Evolutionary conservation across 1,140 invertebrate genomes (phyloP), one percentile per base, ranked within the genome.

Genomic region (Drosophila truncata): DNA sequence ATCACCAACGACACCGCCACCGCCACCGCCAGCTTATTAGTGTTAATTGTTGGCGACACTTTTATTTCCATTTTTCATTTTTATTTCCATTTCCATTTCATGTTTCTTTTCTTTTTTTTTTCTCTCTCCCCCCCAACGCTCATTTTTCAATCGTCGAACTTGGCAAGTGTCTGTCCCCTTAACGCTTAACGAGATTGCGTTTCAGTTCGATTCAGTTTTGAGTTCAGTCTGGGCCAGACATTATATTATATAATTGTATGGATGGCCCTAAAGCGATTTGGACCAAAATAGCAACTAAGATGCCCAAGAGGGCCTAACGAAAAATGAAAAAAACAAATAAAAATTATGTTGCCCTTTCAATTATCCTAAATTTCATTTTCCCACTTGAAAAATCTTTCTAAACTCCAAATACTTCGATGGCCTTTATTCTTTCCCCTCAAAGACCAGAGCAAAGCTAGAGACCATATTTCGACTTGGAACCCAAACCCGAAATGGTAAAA

Each of bases 141-240:
- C 37, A 31, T 63, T 64, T 39, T 50, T 67, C 9, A 44, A 44
- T 46, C 61, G 44, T 49, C 77, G 59, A 46, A 58, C 49, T 61
- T 60, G 67, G 47, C 54, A 65, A 65, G 60, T 33, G 71, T 62
- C 33, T 47, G 63, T 50, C 46, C 80, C 52, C 35, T 85, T 85
- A 85, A 85, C 82, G 82, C 73, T 85, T 85, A 85, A 85, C 78
- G 71, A 85, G 82, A 85, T 85, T 85, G 78, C 64, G 41, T 44
- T 37, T 57, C 39, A 41, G 49, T 60, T 41, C 44, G 67, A 23
- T 49, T 37, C 35, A 64, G 35, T 27, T 39, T 47, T 54, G 37
- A 41, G 33, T 29, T 33, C 54, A 49, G 47, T 29, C 49, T 50
- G 46, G 61, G 55, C 47, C 54, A 73, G 70, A 29, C 44, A 60